phyloP scores from a whole-genome alignment of 2,888 invertebrate species.

The Cyclophora punctaria region DNA sequence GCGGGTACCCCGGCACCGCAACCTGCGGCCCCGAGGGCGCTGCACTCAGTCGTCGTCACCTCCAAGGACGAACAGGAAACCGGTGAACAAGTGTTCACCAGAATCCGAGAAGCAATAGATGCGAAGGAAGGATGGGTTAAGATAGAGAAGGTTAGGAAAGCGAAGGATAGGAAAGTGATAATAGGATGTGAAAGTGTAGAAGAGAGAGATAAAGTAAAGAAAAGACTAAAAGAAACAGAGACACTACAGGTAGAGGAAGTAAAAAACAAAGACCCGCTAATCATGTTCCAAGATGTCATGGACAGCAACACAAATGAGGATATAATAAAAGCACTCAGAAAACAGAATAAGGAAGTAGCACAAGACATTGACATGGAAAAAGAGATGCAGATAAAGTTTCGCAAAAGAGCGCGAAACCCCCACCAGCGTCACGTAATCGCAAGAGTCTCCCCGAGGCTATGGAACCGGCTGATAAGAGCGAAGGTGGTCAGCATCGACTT shows the following conservation, averaged over 20 bases:
- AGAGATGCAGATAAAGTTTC: too few relatives aligned
- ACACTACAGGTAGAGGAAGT: neutral
- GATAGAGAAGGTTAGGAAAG: slow-evolving; percentile 5
- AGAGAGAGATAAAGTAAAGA: neutral
- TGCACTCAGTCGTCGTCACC: slow-evolving; percentile 1
- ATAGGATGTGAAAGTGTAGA: slow-evolving; percentile 1
- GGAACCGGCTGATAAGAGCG: too few relatives aligned
- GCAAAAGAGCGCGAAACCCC: too few relatives aligned
- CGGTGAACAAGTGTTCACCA: neutral
- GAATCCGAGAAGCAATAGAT: slow-evolving; percentile 2
- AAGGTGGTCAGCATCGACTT: neutral
- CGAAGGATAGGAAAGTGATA: slow-evolving; percentile 4
- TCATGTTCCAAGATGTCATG: neutral
- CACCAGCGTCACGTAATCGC: too few relatives aligned
- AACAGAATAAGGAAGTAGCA: too few relatives aligned
- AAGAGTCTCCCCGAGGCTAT: too few relatives aligned
- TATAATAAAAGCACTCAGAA: neutral
- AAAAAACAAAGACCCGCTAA: too few relatives aligned
- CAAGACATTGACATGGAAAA: neutral
- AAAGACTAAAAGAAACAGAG: neutral
- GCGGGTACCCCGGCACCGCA: too few relatives aligned
- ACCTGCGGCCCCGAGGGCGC: neutral
- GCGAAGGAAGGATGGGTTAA: slow-evolving; percentile 1
- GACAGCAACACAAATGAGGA: too few relatives aligned
- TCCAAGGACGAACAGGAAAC: neutral